A percentile compares a stretch with the other conserved stretches of the same genome.
phyloP scores from a whole-genome alignment of 2,113 vertebrate genomes.

The Amblyornis subalaris region DNA sequence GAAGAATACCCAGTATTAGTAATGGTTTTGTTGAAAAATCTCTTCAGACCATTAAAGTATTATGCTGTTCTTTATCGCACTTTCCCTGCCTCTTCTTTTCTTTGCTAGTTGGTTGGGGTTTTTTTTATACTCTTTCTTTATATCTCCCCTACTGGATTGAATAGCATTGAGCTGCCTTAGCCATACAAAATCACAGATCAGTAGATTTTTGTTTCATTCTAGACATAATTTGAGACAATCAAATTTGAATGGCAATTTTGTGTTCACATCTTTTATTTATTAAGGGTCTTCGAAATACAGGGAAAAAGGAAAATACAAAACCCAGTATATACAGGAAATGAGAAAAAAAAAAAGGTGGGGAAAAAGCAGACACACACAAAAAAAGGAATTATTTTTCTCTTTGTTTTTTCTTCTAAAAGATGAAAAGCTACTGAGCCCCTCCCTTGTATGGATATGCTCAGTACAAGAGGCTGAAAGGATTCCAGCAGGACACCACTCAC shows the following conservation, averaged over 20 bases:
- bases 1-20: constrained; percentile 22
- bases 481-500: neutral
- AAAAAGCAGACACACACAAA: neutral
- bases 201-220: constrained; percentile 66
- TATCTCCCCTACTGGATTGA: constrained; percentile 55
- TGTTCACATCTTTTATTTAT: constrained; percentile 75
- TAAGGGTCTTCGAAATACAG: constrained; percentile 56
- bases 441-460: neutral
- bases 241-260: constrained; percentile 71
- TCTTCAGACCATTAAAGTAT: constrained; percentile 51
- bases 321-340: neutral
- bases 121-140: constrained; percentile 39
- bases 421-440: neutral
- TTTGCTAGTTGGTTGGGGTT: neutral
- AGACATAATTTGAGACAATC: constrained; percentile 69
- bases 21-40: constrained; percentile 36
- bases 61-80: constrained; percentile 51
- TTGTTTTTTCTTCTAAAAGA: constrained; percentile 5
- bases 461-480: neutral
- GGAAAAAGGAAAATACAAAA: constrained; percentile 34
- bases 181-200: constrained; percentile 60
- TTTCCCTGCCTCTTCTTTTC: constrained; percentile 22
- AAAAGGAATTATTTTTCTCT: neutral
- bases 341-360: neutral
- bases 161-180: constrained; percentile 56